Evolutionary conservation across 1,140 invertebrate genomes (phyloP).

Genomic region (Chlorops oryzae): DNA sequence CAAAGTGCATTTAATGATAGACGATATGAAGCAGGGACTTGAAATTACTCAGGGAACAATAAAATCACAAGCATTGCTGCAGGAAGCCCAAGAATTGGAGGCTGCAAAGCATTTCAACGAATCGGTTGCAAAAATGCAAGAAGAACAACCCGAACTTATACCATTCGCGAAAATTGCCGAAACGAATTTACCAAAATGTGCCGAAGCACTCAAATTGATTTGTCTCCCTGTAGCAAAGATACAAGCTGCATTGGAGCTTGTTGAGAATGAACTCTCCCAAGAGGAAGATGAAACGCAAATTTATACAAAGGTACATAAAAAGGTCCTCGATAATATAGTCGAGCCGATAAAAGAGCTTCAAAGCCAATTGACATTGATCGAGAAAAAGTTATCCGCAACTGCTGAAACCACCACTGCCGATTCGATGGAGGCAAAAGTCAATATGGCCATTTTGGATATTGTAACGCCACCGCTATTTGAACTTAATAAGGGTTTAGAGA

Average conservation of each 20-base stretch:
- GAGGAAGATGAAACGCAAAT: constrained; percentile 44
- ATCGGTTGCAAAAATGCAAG: constrained; percentile 47
- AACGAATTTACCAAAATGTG: constrained; percentile 49
- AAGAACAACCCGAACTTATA: constrained; percentile 45
- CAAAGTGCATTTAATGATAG: constrained; percentile 48
- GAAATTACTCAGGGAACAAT: constrained; percentile 52
- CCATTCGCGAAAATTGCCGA: constrained; percentile 51
- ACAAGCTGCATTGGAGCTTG: constrained; percentile 46
- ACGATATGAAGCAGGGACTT: constrained; percentile 51
- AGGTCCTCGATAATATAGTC: constrained; percentile 49
- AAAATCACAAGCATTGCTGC: constrained; percentile 49
- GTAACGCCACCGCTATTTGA: constrained; percentile 50
- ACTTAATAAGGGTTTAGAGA: constrained; percentile 49
- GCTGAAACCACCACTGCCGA: constrained; percentile 46
- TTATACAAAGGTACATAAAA: constrained; percentile 44
- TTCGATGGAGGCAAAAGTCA: constrained; percentile 50
- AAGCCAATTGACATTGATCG: constrained; percentile 45
- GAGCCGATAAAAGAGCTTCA: constrained; percentile 48
- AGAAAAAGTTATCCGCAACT: constrained; percentile 46
- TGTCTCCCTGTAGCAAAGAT: constrained; percentile 45
- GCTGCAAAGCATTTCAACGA: constrained; percentile 45
- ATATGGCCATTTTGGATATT: constrained; percentile 51
- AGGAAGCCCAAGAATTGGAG: constrained; percentile 51
- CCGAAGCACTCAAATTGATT: constrained; percentile 38
- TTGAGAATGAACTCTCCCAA: constrained; percentile 47